These are phyloP conservation scores for Hippopotamyrus pictus DNA, from an alignment of 2,797 vertebrate genomes.

Conservation along the genomic window DNA sequence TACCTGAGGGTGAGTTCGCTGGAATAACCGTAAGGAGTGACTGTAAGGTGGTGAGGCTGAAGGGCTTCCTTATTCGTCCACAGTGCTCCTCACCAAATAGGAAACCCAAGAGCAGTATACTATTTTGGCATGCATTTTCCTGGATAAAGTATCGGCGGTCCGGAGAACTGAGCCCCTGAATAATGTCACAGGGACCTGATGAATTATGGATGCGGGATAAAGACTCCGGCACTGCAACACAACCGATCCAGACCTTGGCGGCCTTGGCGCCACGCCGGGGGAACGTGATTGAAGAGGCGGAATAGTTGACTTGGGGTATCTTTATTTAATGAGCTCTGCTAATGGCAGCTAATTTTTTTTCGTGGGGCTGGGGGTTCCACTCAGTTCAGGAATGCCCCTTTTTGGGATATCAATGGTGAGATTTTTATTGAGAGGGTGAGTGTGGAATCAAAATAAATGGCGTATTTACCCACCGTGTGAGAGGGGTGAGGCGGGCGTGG, in stretches of 20 bases:
- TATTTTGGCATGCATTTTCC: neutral
- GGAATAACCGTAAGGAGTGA: neutral
- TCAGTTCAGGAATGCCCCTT: neutral
- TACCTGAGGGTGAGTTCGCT: neutral
- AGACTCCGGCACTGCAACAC: neutral
- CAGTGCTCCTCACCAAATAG: neutral
- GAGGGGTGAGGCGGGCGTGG: neutral
- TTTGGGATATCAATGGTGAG: neutral
- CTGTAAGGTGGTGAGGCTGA: neutral
- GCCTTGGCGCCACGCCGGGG: neutral
- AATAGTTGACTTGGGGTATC: neutral
- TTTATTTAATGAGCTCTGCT: constrained; percentile 1
- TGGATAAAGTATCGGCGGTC: neutral
- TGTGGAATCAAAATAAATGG: neutral
- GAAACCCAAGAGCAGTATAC: neutral
- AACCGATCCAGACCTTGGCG: neutral
- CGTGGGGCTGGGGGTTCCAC: neutral
- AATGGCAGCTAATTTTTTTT: neutral
- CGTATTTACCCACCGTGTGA: neutral
- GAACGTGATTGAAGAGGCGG: neutral
- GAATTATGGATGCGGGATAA: constrained; percentile 16
- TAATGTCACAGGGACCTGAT: neutral
- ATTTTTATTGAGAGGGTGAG: neutral
- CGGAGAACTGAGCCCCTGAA: neutral
- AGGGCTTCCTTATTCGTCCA: neutral